Conservation (phyloP, 2,888 invertebrate genomes). For the Lacanobia oleracea region DNA sequence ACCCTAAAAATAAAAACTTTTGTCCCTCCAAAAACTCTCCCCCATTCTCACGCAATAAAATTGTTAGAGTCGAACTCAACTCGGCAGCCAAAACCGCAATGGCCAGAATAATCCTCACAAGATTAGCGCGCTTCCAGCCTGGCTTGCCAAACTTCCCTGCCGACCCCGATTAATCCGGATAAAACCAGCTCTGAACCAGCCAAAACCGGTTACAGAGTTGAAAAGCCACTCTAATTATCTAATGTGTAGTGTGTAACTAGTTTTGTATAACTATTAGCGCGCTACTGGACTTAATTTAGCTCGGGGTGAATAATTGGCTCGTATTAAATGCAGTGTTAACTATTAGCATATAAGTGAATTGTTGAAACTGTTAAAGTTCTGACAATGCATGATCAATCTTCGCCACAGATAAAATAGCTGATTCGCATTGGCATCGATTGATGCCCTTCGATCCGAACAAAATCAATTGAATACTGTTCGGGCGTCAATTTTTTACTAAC, state of each 20-base stretch:
- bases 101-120: conserved; percentile 59
- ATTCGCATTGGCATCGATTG: background rate
- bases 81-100: conserved; percentile 51
- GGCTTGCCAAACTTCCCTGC: conserved; percentile 58
- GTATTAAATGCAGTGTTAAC: background rate
- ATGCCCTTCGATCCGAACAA: background rate
- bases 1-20: background rate
- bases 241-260: conserved; percentile 45
- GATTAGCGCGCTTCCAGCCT: conserved; percentile 66
- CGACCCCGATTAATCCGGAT: conserved; percentile 67
- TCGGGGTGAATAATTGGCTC: conserved; percentile 21
- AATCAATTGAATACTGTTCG: background rate
- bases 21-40: background rate
- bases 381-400: background rate
- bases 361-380: background rate
- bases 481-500: too few relatives aligned
- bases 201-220: conserved; percentile 65
- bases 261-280: conserved; percentile 38
- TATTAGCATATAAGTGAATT: background rate
- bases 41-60: conserved; percentile 42
- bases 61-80: conserved; percentile 17
- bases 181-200: conserved; percentile 62
- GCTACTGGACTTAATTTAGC: conserved; percentile 14
- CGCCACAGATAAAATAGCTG: background rate
- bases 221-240: conserved; percentile 62